A percentile compares a stretch with the other conserved stretches of the same genome.
Conservation (phyloP, 2,888 invertebrate genomes). For the Aphodius sticticus region DNA sequence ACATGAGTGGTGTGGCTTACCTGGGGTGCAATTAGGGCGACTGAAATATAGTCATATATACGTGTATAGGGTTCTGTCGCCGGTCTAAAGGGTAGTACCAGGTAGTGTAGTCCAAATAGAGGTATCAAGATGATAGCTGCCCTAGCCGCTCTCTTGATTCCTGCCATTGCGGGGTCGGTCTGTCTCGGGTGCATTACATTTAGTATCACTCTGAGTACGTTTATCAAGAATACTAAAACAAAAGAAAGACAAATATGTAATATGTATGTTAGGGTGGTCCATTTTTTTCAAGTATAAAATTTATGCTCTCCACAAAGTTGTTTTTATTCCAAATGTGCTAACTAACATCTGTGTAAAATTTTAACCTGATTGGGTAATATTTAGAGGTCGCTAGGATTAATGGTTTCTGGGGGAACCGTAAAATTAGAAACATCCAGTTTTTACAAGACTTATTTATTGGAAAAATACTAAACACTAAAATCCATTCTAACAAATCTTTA, state of each 20-base stretch:
- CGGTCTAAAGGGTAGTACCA: constrained; percentile 74
- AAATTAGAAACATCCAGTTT: too few species aligned
- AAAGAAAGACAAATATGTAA: constrained; percentile 28
- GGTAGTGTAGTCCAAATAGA: constrained; percentile 76
- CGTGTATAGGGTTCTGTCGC: constrained; percentile 65
- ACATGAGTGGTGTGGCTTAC: constrained; percentile 53
- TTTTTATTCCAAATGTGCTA: too few species aligned
- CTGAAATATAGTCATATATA: constrained; percentile 71
- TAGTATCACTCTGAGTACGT: constrained; percentile 71
- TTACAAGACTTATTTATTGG: too few species aligned
- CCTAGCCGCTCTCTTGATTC: constrained; percentile 71
- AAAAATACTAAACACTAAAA: too few species aligned
- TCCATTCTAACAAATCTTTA: too few species aligned
- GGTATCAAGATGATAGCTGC: constrained; percentile 81
- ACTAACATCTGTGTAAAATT: too few species aligned
- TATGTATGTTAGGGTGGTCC: constrained; percentile 31
- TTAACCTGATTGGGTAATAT: too few species aligned
- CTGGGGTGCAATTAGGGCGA: constrained; percentile 76
- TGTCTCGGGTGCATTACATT: constrained; percentile 71
- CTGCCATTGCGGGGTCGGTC: constrained; percentile 66
- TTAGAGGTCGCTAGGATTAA: too few species aligned
- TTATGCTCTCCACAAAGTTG: too few species aligned
- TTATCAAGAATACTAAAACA: constrained; percentile 69
- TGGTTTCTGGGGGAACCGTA: too few species aligned
- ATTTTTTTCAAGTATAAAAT: too few species aligned